Base-by-base conservation (phyloP, 2,888 invertebrate species). In the Eretmocerus hayati region DNA sequence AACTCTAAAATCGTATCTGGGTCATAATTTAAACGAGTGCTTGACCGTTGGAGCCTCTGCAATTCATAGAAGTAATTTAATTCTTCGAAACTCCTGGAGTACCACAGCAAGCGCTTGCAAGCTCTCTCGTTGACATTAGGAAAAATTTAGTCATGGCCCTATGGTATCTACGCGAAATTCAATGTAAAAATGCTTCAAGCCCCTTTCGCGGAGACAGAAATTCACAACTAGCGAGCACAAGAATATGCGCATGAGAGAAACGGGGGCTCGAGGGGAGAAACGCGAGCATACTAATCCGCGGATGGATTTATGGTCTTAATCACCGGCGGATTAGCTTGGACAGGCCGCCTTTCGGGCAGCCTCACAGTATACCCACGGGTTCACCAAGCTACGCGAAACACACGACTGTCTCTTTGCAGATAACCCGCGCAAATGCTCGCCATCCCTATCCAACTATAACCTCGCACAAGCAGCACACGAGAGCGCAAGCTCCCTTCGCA, bases 271-370 rank as follows among this genome's bases (percentile, higher is more conserved):
- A 31, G 19, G 20, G 16, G 21, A n/a, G n/a, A n/a, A n/a, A n/a
- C 64, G 68, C 66, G 64, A 67, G 68, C 65, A 65, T 68, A 68
- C 70, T 71, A 70, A 71, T 71, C 70, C 70, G 67, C 62, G 67
- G 73, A 72, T 75, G 77, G 78, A 79, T 79, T 78, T 78, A 78
- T 78, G 74, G 77, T 77, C 78, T 78, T 78, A 78, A 78, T 78
- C 77, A 77, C 77, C 74, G 71, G 65, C 69, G 77, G 78, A 78
- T 78, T 78, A 78, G 72, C 75, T 73, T 69, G 70, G 72, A 70
- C 69, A 69, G 71, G 63, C 64, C 63, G 64, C 63, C 61, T 23
- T 19, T 38, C 32, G 33, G 32, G 43, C 26, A 8, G 35, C 20
- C n/a, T n/a, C n/a, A n/a, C n/a, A n/a, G n/a, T n/a, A n/a, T n/a